phyloP scores from a whole-genome alignment of 2,797 vertebrate genomes.

The Acanthurus leucopareius region DNA sequence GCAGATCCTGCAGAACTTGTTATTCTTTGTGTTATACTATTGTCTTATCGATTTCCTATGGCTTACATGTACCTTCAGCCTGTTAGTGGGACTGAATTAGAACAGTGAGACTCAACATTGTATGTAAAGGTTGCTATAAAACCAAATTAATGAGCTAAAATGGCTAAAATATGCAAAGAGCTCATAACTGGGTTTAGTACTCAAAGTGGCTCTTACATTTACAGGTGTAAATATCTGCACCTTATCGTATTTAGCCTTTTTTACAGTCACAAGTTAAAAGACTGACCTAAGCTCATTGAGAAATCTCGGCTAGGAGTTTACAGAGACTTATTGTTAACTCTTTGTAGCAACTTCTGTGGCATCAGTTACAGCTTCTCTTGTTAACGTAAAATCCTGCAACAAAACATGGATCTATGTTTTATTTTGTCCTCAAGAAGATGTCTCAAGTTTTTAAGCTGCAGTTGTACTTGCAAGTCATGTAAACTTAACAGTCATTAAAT shows the following conservation, averaged over 20 bases:
- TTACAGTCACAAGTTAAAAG: not conserved
- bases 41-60: no score
- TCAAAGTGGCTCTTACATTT: not conserved
- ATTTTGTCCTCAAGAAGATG: not conserved
- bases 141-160: not conserved
- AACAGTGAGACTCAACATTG: not conserved
- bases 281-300: not conserved
- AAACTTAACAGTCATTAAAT: constrained; percentile 51
- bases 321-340: constrained; percentile 1
- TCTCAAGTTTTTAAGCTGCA: constrained; percentile 33
- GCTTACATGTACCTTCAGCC: not conserved
- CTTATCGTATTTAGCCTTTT: not conserved
- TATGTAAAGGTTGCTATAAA: not conserved
- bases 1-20: not conserved
- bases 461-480: constrained; percentile 36
- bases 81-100: not conserved
- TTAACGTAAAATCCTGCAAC: constrained; percentile 13
- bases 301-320: not conserved
- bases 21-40: not conserved
- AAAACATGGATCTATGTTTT: constrained; percentile 11
- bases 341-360: constrained; percentile 1
- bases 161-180: not conserved
- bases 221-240: not conserved
- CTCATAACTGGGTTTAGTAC: not conserved
- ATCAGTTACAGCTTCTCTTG: constrained; percentile 13